phyloP scores from a whole-genome alignment of 37 sponge, comb jelly and placozoan genomes.

The Axinella damicornis region DNA sequence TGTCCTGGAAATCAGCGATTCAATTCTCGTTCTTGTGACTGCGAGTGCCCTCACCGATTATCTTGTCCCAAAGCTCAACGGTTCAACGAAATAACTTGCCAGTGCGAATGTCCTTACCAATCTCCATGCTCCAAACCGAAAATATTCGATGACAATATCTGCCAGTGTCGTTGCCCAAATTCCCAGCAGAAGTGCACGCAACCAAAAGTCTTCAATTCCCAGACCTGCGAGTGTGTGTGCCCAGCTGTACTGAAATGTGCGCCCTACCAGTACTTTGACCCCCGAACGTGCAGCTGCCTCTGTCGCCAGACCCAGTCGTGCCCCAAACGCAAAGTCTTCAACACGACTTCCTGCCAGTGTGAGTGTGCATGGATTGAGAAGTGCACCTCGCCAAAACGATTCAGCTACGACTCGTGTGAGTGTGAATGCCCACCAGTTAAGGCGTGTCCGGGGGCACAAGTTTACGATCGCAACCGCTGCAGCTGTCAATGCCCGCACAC shows the following conservation, averaged over 20 bases:
- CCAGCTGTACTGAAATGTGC: neutral
- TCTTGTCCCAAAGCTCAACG: conserved; percentile 1
- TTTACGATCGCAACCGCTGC: neutral
- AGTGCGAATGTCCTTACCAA: conserved; percentile 41
- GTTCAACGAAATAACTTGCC: conserved; percentile 22
- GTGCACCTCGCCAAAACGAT: neutral
- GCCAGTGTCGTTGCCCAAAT: conserved; percentile 27
- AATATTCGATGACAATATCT: conserved; percentile 27
- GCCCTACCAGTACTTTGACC: conserved; percentile 4
- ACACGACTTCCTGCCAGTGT: conserved; percentile 22
- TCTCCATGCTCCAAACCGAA: neutral
- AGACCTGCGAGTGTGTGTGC: conserved; percentile 52
- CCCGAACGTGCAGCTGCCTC: conserved; percentile 13
- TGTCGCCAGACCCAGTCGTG: neutral
- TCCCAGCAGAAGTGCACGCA: neutral
- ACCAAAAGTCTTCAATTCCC: neutral
- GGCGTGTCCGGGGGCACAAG: conserved; percentile 11
- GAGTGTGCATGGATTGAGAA: conserved; percentile 7
- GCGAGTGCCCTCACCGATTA: neutral
- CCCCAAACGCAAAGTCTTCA: neutral
- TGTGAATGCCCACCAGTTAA: conserved; percentile 1
- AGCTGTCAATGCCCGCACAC: neutral
- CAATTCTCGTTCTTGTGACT: conserved; percentile 12
- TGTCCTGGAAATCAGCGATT: conserved; percentile 15
- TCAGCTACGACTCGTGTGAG: conserved; percentile 4